Conservation (phyloP, 2,797 vertebrate genomes). For the Hybognathus amarus region DNA sequence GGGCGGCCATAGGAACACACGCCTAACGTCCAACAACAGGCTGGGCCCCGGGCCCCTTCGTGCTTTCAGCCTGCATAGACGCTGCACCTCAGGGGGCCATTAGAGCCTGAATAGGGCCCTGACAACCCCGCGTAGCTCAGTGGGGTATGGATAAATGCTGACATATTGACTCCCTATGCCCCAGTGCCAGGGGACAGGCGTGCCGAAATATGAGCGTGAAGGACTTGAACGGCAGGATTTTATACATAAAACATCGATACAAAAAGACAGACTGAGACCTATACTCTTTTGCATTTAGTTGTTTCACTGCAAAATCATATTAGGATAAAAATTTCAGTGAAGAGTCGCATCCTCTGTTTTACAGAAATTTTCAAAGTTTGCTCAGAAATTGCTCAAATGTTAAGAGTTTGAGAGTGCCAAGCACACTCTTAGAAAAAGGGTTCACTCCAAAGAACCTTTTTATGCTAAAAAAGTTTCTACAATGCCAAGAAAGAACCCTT, state of each 20-base stretch:
- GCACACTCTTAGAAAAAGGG: no score
- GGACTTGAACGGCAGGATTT: slow-evolving; percentile 69
- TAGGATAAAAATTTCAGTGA: background rate
- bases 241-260: background rate
- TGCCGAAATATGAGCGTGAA: slow-evolving; percentile 83
- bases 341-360: background rate
- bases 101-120: slow-evolving; percentile 87
- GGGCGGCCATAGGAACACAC: slow-evolving; percentile 79
- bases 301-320: background rate
- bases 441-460: no score
- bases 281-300: background rate
- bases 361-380: background rate
- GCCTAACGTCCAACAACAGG: slow-evolving; percentile 87
- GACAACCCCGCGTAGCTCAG: slow-evolving; percentile 86
- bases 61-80: slow-evolving; percentile 84
- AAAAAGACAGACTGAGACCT: background rate
- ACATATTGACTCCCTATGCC: slow-evolving; percentile 89
- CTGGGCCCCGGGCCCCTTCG: slow-evolving; percentile 78
- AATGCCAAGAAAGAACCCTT: no score
- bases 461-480: no score
- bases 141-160: slow-evolving; percentile 91
- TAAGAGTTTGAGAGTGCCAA: background rate
- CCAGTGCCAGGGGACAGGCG: slow-evolving; percentile 77
- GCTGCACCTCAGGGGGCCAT: slow-evolving; percentile 90
- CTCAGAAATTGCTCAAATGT: background rate